Evolutionary conservation across 2,888 invertebrate genomes (phyloP).

Genomic region (Lasioglossum leucozonium): DNA sequence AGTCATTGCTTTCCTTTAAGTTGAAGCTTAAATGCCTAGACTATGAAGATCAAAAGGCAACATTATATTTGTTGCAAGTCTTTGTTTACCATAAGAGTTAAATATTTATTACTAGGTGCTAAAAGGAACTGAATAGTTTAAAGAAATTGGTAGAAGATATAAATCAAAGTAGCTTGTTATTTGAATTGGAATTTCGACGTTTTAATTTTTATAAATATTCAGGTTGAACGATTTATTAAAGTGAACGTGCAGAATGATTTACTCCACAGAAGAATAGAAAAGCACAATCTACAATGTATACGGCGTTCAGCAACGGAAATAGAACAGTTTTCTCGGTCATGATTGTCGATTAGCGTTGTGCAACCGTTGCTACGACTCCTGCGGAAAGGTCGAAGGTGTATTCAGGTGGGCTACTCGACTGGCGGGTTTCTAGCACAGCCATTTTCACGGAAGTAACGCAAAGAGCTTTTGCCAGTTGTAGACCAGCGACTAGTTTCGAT

Average conservation of each 20-base stretch:
- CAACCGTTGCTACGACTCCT: slow-evolving; percentile 37
- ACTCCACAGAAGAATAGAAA: neutral
- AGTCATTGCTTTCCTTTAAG: neutral
- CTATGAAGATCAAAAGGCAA: too few species aligned
- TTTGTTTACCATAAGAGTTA: neutral
- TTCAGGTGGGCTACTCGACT: slow-evolving; percentile 38
- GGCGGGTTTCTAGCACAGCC: slow-evolving; percentile 40
- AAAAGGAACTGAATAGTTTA: neutral
- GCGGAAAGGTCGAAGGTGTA: slow-evolving; percentile 62
- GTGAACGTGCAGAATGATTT: slow-evolving; percentile 3
- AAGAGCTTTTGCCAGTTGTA: slow-evolving; percentile 15
- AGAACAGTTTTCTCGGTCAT: slow-evolving; percentile 47
- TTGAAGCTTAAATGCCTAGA: neutral
- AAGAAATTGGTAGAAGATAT: neutral
- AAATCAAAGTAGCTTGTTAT: neutral
- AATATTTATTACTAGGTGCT: neutral
- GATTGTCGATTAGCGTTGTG: slow-evolving; percentile 51
- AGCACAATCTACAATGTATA: neutral
- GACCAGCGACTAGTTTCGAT: neutral
- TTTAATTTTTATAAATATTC: neutral
- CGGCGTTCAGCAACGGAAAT: slow-evolving; percentile 19
- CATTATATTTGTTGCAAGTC: neutral
- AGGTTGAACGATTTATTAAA: neutral
- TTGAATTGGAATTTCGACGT: neutral
- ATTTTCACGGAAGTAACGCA: slow-evolving; percentile 32